Percentiles rank a stretch among this genome's conserved stretches.
Conservation (phyloP, 1,140 invertebrate genomes). For the Zelostemma sp. region DNA sequence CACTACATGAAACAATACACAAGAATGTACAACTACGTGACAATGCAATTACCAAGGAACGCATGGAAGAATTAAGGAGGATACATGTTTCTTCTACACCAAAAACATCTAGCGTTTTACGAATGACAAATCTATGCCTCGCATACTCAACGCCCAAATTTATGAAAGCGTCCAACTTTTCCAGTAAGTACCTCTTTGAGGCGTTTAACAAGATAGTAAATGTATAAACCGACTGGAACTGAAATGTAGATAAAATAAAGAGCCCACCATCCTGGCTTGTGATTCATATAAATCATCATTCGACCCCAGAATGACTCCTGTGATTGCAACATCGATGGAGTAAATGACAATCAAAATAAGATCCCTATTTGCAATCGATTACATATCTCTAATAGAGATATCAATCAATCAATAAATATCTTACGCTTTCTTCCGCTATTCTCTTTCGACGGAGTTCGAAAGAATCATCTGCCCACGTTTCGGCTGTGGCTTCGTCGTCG, state of each 20-base stretch:
- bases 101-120: no score
- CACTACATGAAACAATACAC: conserved; percentile 74
- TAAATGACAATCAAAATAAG: not conserved
- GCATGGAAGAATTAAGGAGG: no score
- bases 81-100: no score
- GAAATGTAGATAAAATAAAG: conserved; percentile 82
- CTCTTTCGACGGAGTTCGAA: conserved; percentile 88
- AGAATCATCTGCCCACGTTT: conserved; percentile 85
- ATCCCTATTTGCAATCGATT: not conserved
- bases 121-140: no score
- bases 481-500: conserved; percentile 84
- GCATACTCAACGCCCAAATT: no score
- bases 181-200: conserved; percentile 77
- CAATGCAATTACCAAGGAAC: no score
- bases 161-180: conserved; percentile 20
- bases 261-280: conserved; percentile 83
- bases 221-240: conserved; percentile 79
- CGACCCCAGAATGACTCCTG: conserved; percentile 81
- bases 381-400: no score
- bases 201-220: conserved; percentile 77
- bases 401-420: no score
- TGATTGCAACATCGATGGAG: conserved; percentile 25
- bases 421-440: conserved; percentile 84
- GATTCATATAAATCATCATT: conserved; percentile 79
- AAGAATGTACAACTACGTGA: conserved; percentile 14